Conservation (phyloP, 1,140 invertebrate genomes). For the Galleria mellonella region DNA sequence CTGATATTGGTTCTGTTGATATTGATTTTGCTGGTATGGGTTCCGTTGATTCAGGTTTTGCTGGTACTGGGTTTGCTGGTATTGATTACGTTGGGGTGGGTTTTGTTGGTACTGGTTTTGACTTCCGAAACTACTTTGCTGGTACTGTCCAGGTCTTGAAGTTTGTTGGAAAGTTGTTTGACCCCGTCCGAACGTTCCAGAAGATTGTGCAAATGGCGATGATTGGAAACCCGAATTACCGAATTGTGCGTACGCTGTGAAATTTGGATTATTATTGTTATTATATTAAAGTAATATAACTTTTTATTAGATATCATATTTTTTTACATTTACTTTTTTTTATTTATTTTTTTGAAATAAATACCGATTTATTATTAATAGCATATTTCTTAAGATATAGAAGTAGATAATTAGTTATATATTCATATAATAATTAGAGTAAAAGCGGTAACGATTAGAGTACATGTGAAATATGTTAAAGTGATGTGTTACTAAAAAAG, state of each 20-base stretch:
- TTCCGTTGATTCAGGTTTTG: constrained; percentile 7
- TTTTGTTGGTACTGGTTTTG: constrained; percentile 5
- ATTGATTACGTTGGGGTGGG: constrained; percentile 6
- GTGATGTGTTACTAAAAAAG: too few species aligned
- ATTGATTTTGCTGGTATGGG: constrained; percentile 10
- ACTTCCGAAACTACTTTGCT: constrained; percentile 2
- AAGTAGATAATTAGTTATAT: too few species aligned
- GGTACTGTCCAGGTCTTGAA: neutral
- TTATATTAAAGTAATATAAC: too few species aligned
- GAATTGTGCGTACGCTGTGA: constrained; percentile 24
- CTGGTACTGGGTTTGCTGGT: constrained; percentile 10
- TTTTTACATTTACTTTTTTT: too few species aligned
- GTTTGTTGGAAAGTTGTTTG: constrained; percentile 1
- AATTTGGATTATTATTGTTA: neutral
- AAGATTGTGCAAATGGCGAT: neutral
- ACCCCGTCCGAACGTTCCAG: neutral
- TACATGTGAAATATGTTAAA: too few species aligned
- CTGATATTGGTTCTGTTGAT: constrained; percentile 25
- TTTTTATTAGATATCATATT: too few species aligned
- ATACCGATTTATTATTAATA: too few species aligned
- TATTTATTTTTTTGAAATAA: too few species aligned
- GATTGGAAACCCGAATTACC: constrained; percentile 8
- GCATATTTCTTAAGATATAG: too few species aligned
- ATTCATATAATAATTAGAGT: too few species aligned
- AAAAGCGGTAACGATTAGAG: too few species aligned